Evolutionary conservation across 2,888 invertebrate species (phyloP).

Genomic region (Congeria kusceri): DNA sequence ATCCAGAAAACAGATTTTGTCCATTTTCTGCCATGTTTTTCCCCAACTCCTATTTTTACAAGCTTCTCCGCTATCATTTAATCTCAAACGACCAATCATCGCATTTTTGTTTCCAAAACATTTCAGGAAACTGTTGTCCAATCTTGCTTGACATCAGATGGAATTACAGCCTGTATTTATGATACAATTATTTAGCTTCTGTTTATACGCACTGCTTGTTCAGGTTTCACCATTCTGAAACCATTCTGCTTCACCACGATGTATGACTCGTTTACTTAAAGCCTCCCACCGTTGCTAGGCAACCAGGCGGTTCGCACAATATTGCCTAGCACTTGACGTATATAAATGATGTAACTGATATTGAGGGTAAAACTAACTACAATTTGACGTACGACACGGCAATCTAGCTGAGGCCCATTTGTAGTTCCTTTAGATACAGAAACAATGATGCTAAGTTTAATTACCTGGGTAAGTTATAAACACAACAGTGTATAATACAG

Average conservation of each 20-base stretch:
- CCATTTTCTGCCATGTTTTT: slow-evolving; percentile 17
- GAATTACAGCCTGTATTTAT: slow-evolving; percentile 19
- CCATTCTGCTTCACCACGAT: no score
- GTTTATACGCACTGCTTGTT: background rate
- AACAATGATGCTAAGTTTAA: no score
- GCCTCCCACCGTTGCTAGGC: slow-evolving; percentile 3
- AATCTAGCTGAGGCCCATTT: no score
- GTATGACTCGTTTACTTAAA: background rate
- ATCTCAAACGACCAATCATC: slow-evolving; percentile 8
- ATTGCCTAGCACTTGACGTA: no score
- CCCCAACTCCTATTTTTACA: background rate
- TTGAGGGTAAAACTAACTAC: no score
- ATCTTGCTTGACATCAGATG: slow-evolving; percentile 9
- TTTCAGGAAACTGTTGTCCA: slow-evolving; percentile 21
- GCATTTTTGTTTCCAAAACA: slow-evolving; percentile 12
- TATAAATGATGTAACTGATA: no score
- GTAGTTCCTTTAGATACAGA: no score
- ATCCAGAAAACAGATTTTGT: background rate
- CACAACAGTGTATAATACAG: no score
- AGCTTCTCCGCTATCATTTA: slow-evolving; percentile 12
- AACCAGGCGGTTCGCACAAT: background rate
- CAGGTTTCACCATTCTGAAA: no score
- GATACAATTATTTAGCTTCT: slow-evolving; percentile 19
- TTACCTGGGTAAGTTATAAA: no score
- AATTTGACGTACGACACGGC: no score